A percentile compares a stretch with the other conserved stretches of the same genome.
Conservation (phyloP, 2,888 invertebrate genomes). For the Malthinus flaveolus region DNA sequence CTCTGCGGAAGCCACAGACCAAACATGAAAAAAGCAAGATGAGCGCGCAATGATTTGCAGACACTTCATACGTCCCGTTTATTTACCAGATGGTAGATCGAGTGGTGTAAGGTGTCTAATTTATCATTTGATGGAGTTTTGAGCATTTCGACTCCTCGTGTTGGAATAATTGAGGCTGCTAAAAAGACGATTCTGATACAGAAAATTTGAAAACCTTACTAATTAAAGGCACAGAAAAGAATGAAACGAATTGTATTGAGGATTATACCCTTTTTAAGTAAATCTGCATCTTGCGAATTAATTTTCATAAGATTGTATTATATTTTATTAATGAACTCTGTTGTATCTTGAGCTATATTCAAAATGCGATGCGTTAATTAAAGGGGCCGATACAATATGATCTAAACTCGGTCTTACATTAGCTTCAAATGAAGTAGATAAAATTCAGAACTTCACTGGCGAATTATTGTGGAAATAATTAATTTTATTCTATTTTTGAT, state of each 20-base stretch:
- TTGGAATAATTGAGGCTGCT: slow-evolving; percentile 48
- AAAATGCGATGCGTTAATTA: too few species aligned
- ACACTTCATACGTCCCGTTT: slow-evolving; percentile 73
- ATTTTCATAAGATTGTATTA: too few species aligned
- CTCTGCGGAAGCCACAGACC: slow-evolving; percentile 75
- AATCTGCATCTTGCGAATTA: too few species aligned
- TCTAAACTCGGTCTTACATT: too few species aligned
- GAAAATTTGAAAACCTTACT: slow-evolving; percentile 45
- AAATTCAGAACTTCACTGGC: too few species aligned
- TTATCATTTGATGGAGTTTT: slow-evolving; percentile 76
- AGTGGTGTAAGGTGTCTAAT: slow-evolving; percentile 70
- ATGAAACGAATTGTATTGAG: neutral
- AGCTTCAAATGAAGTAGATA: too few species aligned
- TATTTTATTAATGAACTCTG: too few species aligned
- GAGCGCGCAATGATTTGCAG: slow-evolving; percentile 74
- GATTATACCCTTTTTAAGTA: too few species aligned
- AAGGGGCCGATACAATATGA: too few species aligned
- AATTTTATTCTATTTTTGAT: too few species aligned
- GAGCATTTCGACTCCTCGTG: slow-evolving; percentile 65
- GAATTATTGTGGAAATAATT: too few species aligned
- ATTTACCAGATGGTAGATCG: slow-evolving; percentile 72
- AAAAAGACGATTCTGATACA: slow-evolving; percentile 54
- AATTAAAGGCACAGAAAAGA: neutral
- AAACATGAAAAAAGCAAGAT: slow-evolving; percentile 74
- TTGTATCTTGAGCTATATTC: too few species aligned